A percentile compares a stretch with the other conserved stretches of the same genome.
phyloP scores from a whole-genome alignment of 1,140 invertebrate genomes.

The Euwallacea similis region DNA sequence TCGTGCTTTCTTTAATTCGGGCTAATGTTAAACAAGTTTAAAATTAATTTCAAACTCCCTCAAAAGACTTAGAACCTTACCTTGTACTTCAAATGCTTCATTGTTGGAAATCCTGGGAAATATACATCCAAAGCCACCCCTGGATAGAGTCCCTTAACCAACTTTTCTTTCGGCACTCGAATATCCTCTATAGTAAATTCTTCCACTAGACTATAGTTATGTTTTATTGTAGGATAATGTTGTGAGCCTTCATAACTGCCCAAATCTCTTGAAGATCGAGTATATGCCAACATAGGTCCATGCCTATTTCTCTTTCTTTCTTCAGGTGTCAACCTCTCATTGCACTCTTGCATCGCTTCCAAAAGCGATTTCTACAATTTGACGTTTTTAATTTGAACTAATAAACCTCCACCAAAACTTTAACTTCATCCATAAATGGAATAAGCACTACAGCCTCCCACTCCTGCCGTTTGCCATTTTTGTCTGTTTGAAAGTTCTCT shows the following conservation, averaged over 20 bases:
- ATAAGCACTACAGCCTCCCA: slow-evolving; percentile 98
- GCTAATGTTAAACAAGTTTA: slow-evolving; percentile 54
- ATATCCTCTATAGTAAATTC: slow-evolving; percentile 63
- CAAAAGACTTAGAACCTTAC: slow-evolving; percentile 54
- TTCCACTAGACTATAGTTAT: slow-evolving; percentile 62
- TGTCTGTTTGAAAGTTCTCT: slow-evolving; percentile 81
- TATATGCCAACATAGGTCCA: slow-evolving; percentile 83
- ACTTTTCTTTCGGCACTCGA: slow-evolving; percentile 60
- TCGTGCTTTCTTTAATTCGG: slow-evolving; percentile 66
- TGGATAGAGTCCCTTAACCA: slow-evolving; percentile 75
- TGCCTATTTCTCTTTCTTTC: slow-evolving; percentile 79
- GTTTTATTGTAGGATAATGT: slow-evolving; percentile 66
- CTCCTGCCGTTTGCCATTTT: slow-evolving; percentile 93
- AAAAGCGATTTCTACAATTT: slow-evolving; percentile 64
- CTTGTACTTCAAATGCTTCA: slow-evolving; percentile 79
- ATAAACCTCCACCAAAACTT: slow-evolving; percentile 56
- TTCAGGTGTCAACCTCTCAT: slow-evolving; percentile 66
- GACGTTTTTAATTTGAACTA: neutral
- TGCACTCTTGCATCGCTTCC: slow-evolving; percentile 74
- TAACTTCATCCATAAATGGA: slow-evolving; percentile 91
- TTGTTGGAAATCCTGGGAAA: slow-evolving; percentile 88
- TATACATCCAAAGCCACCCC: slow-evolving; percentile 71
- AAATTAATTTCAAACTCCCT: neutral
- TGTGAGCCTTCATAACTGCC: slow-evolving; percentile 62
- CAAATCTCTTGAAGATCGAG: slow-evolving; percentile 62